These are phyloP conservation scores for Chloroclysta siterata DNA, from an alignment of 2,888 invertebrate genomes.

Conservation along the genomic window DNA sequence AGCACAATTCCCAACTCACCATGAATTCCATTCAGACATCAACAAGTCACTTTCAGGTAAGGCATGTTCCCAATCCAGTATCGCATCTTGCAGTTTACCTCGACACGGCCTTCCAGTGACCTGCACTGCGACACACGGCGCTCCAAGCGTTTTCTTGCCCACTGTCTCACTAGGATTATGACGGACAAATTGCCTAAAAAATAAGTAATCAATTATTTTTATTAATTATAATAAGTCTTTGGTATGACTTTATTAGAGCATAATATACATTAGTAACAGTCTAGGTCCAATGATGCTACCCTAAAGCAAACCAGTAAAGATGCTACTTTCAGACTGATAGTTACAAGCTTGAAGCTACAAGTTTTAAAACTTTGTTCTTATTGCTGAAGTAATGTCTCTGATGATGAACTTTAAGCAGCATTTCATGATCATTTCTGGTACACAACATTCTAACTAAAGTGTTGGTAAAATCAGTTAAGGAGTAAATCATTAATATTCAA, in stretches of 20 bases:
- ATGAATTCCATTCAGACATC: conserved; percentile 94
- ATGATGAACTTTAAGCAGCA: neutral
- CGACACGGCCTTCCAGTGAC: conserved; percentile 92
- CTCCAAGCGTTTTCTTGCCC: conserved; percentile 88
- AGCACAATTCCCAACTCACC: conserved; percentile 62
- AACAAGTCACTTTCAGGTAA: conserved; percentile 94
- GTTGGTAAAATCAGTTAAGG: neutral
- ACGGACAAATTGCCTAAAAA: conserved; percentile 91
- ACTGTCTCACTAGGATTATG: conserved; percentile 91
- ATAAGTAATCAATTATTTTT: too few species aligned
- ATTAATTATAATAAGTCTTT: too few species aligned
- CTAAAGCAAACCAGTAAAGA: neutral
- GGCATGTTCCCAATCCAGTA: conserved; percentile 98
- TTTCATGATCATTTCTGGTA: neutral
- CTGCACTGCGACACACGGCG: conserved; percentile 87
- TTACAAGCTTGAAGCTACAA: neutral
- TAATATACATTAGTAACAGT: neutral
- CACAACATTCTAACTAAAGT: neutral
- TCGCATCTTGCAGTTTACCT: conserved; percentile 94
- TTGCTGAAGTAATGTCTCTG: neutral
- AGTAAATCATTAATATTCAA: neutral
- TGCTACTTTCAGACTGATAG: neutral
- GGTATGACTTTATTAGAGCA: neutral
- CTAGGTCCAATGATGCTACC: neutral
- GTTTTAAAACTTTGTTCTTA: neutral